Evolutionary conservation across 2,113 vertebrate species (phyloP), one percentile per base, ranked within the genome.

Genomic region (Nannospalax galili): DNA sequence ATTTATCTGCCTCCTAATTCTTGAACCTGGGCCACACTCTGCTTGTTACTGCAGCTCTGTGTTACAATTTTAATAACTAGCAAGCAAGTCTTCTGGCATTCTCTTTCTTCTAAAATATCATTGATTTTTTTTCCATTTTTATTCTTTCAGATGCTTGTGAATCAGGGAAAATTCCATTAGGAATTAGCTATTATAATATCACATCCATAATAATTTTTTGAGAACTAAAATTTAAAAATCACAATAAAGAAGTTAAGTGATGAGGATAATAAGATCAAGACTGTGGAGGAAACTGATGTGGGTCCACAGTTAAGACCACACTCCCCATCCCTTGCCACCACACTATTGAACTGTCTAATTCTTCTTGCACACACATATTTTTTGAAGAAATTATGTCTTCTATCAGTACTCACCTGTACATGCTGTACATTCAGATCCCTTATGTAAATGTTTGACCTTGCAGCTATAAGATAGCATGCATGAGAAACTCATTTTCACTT

Each of bases 401-500:
- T 91, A 92, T 79, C 74, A 86, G 7, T 28, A 77, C 37, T 67
- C 16, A n/a, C 3, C 69, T 90, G 22, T 80, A 1, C 56, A 26
- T 40, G 9, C 15, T n/a, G 0, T 48, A 40, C 28, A 77, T 73
- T 75, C 67, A 88, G 52, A 88, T 73, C 12, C 30, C 32, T 92
- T 70, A 26, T 7, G 20, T 32, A 84, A 48, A 74, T 62, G 85
- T 91, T 85, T 90, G 35, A 91, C 22, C n/a, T 70, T 82, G 8
- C 22, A 17, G 45, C 52, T 88, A n/a, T 79, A 64, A 84, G 4
- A 45, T 24, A 60, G 20, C 52, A 24, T 64, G 1, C n/a, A 58
- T 60, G 78, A 56, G 92, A 94, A 93, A 92, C 75, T 78, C 81
- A 85, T 81, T 85, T 80, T 58, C 35, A 22, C 17, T 88, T 89